Evolutionary conservation across 2,113 vertebrate species (phyloP).

Genomic region (Heterotilapia buettikoferi): DNA sequence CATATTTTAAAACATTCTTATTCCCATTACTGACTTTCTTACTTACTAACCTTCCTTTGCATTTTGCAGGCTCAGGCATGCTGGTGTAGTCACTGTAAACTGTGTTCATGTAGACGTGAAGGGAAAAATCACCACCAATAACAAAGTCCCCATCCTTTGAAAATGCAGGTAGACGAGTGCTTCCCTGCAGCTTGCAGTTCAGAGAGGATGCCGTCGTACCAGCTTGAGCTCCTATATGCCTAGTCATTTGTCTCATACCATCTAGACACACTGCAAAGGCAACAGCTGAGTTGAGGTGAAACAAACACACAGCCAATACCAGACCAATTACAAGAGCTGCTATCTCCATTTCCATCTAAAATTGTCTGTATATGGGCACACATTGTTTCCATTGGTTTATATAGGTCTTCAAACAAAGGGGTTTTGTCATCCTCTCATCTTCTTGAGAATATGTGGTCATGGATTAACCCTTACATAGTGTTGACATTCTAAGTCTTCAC

Average conservation of each 20-base stretch:
- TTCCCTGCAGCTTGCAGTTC: neutral
- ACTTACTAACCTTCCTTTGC: neutral
- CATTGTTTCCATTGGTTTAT: neutral
- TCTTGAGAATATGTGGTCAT: accelerated
- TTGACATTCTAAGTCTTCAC: neutral
- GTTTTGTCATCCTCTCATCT: neutral
- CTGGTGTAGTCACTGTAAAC: neutral
- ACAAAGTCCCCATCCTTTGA: neutral
- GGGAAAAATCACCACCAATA: neutral
- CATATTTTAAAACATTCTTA: too few species aligned
- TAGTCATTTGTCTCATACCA: neutral
- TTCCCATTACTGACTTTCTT: accelerated
- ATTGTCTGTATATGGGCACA: neutral
- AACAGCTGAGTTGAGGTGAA: neutral
- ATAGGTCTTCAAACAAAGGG: accelerated
- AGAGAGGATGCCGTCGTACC: accelerated
- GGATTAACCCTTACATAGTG: neutral
- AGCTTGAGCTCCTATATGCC: neutral
- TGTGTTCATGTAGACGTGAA: neutral
- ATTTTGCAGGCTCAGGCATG: neutral
- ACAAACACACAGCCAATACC: neutral
- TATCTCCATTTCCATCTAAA: neutral
- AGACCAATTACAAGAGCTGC: neutral
- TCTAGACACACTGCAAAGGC: neutral
- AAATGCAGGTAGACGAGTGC: neutral